phyloP scores from a whole-genome alignment of 1,140 invertebrate species.

The Bombus ignitus region DNA sequence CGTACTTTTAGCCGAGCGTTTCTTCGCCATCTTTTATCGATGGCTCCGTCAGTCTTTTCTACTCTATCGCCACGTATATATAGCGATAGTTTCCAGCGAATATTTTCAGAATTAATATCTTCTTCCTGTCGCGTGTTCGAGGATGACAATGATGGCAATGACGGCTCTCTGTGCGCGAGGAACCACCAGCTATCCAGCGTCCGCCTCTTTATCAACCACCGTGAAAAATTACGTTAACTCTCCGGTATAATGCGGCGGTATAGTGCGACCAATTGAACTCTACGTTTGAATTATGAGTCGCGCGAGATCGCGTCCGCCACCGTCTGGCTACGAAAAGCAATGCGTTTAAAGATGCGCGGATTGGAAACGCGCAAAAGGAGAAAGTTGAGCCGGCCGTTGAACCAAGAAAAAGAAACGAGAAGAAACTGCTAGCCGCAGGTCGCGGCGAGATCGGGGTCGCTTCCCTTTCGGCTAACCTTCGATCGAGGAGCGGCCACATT shows the following conservation, averaged over 20 bases:
- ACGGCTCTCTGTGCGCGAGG: not conserved
- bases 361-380: not conserved
- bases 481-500: conserved; percentile 14
- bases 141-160: too few species aligned
- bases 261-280: conserved; percentile 73
- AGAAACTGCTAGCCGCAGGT: not conserved
- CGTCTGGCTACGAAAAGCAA: not conserved
- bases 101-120: too few species aligned
- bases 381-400: not conserved
- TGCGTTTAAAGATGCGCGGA: not conserved
- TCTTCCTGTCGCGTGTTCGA: too few species aligned
- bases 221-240: conserved; percentile 77
- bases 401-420: not conserved
- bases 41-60: too few species aligned
- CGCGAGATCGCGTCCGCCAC: conserved; percentile 60
- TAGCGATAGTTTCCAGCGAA: too few species aligned
- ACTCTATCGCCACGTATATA: too few species aligned
- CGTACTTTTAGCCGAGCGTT: too few species aligned
- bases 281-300: conserved; percentile 72
- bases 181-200: not conserved
- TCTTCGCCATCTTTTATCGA: too few species aligned
- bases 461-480: conserved; percentile 15
- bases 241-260: conserved; percentile 74
- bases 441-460: too few species aligned
- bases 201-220: not conserved